Percentiles rank a stretch among this genome's conserved stretches.
phyloP scores from a whole-genome alignment of 2,888 invertebrate genomes.

The Lithophane leautieri region DNA sequence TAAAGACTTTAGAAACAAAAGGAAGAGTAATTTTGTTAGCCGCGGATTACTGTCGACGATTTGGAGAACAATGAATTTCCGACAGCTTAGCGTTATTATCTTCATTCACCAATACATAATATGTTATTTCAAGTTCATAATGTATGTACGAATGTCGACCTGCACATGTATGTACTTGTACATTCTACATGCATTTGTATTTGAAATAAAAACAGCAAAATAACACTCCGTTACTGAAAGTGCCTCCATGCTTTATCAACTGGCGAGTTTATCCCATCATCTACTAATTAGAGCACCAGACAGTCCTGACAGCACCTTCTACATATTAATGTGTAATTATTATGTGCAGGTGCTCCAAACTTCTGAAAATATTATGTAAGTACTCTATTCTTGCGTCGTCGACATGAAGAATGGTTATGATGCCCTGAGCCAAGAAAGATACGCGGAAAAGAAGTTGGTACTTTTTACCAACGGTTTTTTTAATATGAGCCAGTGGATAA shows the following conservation, averaged over 20 bases:
- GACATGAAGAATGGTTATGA: conserved; percentile 26
- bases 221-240: too few species aligned
- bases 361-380: conserved; percentile 21
- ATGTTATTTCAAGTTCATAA: conserved; percentile 41
- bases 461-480: conserved; percentile 1
- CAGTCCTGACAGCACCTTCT: neutral
- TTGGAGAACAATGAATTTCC: conserved; percentile 73
- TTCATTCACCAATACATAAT: conserved; percentile 24
- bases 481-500: conserved; percentile 7
- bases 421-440: conserved; percentile 24
- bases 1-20: conserved; percentile 59
- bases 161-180: neutral
- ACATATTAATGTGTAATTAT: neutral
- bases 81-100: conserved; percentile 49
- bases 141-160: neutral
- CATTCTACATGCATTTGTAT: neutral
- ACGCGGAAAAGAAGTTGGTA: conserved; percentile 9
- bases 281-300: neutral
- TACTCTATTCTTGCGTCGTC: conserved; percentile 7
- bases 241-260: neutral
- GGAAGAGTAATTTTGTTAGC: conserved; percentile 61
- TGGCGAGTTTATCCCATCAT: neutral
- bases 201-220: neutral
- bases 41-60: conserved; percentile 61
- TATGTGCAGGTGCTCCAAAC: neutral